phyloP scores from a whole-genome alignment of 1,140 invertebrate genomes.

The Cataglyphis hispanica region DNA sequence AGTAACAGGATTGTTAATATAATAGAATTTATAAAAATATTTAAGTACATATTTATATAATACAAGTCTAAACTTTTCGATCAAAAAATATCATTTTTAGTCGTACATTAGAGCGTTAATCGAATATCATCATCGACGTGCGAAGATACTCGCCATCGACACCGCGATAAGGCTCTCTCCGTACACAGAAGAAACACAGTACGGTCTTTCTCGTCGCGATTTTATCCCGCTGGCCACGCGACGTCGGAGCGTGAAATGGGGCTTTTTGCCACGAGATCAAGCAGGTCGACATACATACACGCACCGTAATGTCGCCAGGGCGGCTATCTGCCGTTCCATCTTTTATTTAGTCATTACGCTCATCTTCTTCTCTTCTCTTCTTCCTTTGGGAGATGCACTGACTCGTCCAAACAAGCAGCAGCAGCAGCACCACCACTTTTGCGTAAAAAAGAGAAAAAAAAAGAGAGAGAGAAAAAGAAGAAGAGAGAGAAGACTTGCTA shows the following conservation, averaged over 20 bases:
- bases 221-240: neutral
- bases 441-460: neutral
- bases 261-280: neutral
- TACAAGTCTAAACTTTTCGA: neutral
- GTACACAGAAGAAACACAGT: neutral
- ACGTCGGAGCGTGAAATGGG: slow-evolving; percentile 4
- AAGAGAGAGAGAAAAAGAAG: neutral
- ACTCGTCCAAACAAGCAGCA: slow-evolving; percentile 3
- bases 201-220: neutral
- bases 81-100: neutral
- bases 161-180: neutral
- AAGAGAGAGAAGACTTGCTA: neutral
- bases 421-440: neutral
- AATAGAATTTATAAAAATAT: neutral
- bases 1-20: too few species aligned
- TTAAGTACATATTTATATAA: neutral
- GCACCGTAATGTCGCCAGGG: slow-evolving; percentile 4
- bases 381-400: slow-evolving; percentile 1
- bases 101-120: neutral
- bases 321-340: slow-evolving; percentile 71
- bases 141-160: neutral
- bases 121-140: neutral
- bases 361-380: slow-evolving; percentile 12
- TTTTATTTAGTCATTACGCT: slow-evolving; percentile 73
- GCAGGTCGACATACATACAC: neutral